A percentile compares a stretch with the other conserved stretches of the same genome.
phyloP scores from a whole-genome alignment of 2,797 vertebrate species.

The Bradypodion ventrale region DNA sequence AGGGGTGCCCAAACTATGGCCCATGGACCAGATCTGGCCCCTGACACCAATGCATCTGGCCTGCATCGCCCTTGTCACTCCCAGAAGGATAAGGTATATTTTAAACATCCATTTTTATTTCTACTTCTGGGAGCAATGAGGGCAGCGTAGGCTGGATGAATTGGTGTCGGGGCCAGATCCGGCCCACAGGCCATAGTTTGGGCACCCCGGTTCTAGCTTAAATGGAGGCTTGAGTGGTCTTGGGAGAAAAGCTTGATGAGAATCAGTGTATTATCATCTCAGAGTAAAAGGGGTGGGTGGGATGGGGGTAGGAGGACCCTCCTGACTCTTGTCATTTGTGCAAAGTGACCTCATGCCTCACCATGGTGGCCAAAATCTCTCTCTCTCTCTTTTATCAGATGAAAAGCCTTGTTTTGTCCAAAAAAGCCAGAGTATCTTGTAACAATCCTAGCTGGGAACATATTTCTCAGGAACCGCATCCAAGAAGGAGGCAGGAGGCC shows the following conservation, averaged over 20 bases:
- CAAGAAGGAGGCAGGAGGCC: background rate
- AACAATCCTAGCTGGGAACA: background rate
- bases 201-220: too few relatives aligned
- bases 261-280: background rate
- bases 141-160: too few relatives aligned
- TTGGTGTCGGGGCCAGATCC: too few relatives aligned
- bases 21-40: too few relatives aligned
- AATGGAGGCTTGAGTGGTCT: too few relatives aligned
- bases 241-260: slow-evolving; percentile 44
- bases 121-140: too few relatives aligned
- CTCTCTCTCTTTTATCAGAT: background rate
- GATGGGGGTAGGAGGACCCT: background rate
- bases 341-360: slow-evolving; percentile 19
- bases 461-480: background rate
- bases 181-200: too few relatives aligned
- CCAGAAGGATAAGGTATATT: too few relatives aligned
- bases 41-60: too few relatives aligned
- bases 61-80: too few relatives aligned
- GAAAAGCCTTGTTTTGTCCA: accelerated
- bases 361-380: background rate
- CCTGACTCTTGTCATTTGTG: background rate
- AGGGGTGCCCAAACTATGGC: too few relatives aligned
- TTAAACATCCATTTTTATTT: too few relatives aligned
- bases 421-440: background rate
- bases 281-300: background rate